Evolutionary conservation across 2,888 invertebrate genomes (phyloP).

Genomic region (Lasioglossum pauxillum): DNA sequence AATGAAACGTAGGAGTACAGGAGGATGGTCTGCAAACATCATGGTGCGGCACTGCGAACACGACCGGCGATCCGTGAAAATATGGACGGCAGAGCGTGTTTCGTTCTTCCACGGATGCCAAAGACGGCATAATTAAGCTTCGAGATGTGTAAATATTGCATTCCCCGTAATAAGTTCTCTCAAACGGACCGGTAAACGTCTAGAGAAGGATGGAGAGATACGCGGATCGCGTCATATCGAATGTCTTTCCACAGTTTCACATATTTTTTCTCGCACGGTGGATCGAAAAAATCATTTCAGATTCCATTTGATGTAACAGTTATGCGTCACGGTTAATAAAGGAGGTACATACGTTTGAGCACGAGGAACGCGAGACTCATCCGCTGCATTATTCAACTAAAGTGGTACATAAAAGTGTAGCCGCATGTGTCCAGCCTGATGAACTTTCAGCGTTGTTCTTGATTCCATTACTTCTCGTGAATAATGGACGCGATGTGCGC

Average conservation of each 20-base stretch:
- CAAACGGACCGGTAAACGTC: background rate
- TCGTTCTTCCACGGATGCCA: constrained; percentile 49
- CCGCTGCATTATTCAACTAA: background rate
- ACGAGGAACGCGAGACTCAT: background rate
- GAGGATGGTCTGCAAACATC: constrained; percentile 1
- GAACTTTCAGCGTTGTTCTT: constrained; percentile 1
- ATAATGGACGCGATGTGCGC: background rate
- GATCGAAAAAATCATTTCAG: background rate
- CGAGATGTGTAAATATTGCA: background rate
- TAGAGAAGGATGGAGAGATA: background rate
- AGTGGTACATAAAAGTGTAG: background rate
- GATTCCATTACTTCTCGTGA: constrained; percentile 13
- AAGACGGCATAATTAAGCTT: constrained; percentile 70
- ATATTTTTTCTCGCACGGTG: background rate
- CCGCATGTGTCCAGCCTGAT: background rate
- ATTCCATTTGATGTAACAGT: background rate
- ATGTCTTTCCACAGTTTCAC: background rate
- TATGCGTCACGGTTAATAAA: constrained; percentile 9
- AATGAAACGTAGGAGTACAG: background rate
- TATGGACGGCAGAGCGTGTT: constrained; percentile 62
- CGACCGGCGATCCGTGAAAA: constrained; percentile 78
- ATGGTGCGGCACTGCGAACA: constrained; percentile 66
- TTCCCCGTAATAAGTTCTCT: background rate
- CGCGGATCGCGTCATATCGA: background rate
- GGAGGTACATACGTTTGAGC: background rate